Conservation (phyloP, 2,888 invertebrate genomes). For the Tryphoninae sp. region DNA sequence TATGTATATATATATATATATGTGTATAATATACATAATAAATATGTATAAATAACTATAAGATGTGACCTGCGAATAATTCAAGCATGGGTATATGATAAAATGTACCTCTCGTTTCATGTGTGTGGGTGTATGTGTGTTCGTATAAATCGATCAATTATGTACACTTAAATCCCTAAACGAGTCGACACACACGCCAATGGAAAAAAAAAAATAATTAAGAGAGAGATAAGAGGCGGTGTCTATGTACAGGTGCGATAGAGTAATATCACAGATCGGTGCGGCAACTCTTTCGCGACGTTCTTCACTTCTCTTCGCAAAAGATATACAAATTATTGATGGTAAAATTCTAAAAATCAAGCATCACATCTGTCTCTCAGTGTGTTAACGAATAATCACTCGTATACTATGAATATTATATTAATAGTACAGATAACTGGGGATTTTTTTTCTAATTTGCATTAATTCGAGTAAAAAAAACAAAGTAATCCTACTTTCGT, state of each 20-base stretch:
- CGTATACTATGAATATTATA: constrained; percentile 73
- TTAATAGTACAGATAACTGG: constrained; percentile 64
- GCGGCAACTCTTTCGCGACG: constrained; percentile 16
- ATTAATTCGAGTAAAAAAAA: constrained; percentile 50
- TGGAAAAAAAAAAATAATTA: not conserved
- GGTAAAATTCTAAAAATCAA: not conserved
- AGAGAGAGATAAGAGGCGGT: constrained; percentile 34
- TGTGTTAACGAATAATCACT: constrained; percentile 77
- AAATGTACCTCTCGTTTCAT: constrained; percentile 85
- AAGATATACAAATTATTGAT: not conserved
- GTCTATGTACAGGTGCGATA: constrained; percentile 60
- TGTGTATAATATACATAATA: constrained; percentile 44
- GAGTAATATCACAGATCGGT: constrained; percentile 33
- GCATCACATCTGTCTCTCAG: constrained; percentile 80
- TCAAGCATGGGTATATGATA: constrained; percentile 84
- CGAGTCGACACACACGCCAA: constrained; percentile 49
- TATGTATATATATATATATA: too few species aligned
- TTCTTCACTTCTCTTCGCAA: not conserved
- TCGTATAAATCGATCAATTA: constrained; percentile 53
- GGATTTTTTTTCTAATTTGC: constrained; percentile 47
- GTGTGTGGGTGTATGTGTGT: constrained; percentile 43
- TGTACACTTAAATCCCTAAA: constrained; percentile 49
- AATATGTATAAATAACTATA: constrained; percentile 19
- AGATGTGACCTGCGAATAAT: constrained; percentile 77
- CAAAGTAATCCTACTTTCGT: constrained; percentile 72